phyloP scores from a whole-genome alignment of 2,113 vertebrate genomes.

The Cardinalis cardinalis region DNA sequence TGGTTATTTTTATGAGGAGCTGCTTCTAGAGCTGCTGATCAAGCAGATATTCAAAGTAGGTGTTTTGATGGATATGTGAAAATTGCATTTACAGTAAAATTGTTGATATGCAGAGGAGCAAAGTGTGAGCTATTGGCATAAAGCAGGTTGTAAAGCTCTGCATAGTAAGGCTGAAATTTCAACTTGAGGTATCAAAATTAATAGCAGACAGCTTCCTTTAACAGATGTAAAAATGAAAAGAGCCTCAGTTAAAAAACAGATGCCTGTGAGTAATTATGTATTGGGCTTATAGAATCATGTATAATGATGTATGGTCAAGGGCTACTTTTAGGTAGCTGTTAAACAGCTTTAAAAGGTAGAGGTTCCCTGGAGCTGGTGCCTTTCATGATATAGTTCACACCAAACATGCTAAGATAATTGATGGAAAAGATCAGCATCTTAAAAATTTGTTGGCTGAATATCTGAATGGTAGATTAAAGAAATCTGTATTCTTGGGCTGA shows the following conservation, averaged over 20 bases:
- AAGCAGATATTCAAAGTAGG: not conserved
- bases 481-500: not conserved
- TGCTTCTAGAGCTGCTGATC: not conserved
- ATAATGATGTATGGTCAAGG: not conserved
- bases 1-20: not conserved
- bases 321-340: not conserved
- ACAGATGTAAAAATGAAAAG: not conserved
- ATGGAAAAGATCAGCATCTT: not conserved
- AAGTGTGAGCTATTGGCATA: not conserved
- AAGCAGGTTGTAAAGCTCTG: not conserved
- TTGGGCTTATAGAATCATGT: not conserved
- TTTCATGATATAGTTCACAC: not conserved
- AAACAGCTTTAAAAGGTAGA: not conserved
- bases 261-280: not conserved
- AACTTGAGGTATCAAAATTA: not conserved
- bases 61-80: not conserved
- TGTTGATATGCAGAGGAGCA: not conserved
- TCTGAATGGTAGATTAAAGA: not conserved
- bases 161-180: not conserved
- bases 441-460: not conserved
- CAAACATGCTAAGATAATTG: not conserved
- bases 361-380: not conserved
- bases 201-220: not conserved
- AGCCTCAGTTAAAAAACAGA: not conserved
- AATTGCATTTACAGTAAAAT: not conserved